Percentiles rank a stretch among this genome's conserved stretches.
phyloP scores from a whole-genome alignment of 2,888 invertebrate genomes.

The Rhamphomyia laevipes region DNA sequence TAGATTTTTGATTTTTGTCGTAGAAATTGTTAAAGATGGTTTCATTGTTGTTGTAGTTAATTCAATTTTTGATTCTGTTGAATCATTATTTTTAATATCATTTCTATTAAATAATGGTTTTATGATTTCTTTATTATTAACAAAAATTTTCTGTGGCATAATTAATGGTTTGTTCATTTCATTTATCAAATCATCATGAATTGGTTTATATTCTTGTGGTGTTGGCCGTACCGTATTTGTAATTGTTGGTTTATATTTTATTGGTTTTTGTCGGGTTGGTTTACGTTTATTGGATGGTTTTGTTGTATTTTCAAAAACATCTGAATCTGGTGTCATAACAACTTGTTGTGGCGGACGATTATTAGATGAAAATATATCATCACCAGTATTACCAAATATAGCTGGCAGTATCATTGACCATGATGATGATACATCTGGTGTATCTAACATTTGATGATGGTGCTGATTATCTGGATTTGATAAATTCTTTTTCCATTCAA shows the following conservation, averaged over 20 bases:
- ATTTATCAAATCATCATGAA: constrained; percentile 19
- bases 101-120: constrained; percentile 18
- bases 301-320: constrained; percentile 31
- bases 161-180: constrained; percentile 10
- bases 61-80: background rate
- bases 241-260: constrained; percentile 24
- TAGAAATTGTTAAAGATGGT: constrained; percentile 6
- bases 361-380: constrained; percentile 47
- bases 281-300: constrained; percentile 15
- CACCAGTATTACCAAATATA: constrained; percentile 60
- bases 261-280: constrained; percentile 24
- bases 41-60: background rate
- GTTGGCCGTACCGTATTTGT: constrained; percentile 22
- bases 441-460: constrained; percentile 45
- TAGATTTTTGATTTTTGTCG: background rate
- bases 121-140: constrained; percentile 29
- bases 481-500: constrained; percentile 46
- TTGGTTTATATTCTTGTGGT: constrained; percentile 26
- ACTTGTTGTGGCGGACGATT: constrained; percentile 28
- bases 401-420: constrained; percentile 77
- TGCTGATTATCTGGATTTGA: constrained; percentile 27
- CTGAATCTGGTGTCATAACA: constrained; percentile 37
- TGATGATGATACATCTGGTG: constrained; percentile 60
- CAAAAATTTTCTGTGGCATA: constrained; percentile 28
- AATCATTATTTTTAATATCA: background rate